Percentiles rank a stretch among this genome's conserved stretches.
These are phyloP conservation scores for Periophthalmus modestus DNA, from an alignment of 2,113 vertebrate genomes.

Conservation along the genomic window DNA sequence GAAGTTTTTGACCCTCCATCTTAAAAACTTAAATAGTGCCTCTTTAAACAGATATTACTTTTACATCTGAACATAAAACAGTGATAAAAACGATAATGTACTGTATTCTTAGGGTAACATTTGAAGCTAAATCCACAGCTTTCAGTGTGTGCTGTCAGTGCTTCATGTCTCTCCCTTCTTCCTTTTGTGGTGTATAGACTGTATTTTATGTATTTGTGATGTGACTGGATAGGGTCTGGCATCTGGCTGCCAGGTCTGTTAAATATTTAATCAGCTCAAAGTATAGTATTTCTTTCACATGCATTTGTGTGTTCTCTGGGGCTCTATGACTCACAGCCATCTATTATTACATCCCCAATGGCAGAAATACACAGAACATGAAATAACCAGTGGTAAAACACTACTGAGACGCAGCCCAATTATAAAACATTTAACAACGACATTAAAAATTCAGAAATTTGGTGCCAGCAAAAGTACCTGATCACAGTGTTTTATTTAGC, in stretches of 20 bases:
- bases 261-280: constrained; percentile 51
- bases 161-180: neutral
- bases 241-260: constrained; percentile 30
- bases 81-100: neutral
- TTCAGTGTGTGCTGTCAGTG: neutral
- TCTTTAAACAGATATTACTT: no score
- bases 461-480: neutral
- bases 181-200: neutral
- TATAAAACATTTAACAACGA: neutral
- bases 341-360: constrained; percentile 7
- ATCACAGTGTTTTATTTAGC: neutral
- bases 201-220: neutral
- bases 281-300: constrained; percentile 31
- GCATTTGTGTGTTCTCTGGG: neutral
- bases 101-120: neutral
- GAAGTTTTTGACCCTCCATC: no score
- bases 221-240: constrained; percentile 16
- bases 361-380: neutral
- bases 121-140: neutral
- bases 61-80: no score
- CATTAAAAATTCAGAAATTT: neutral
- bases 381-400: neutral
- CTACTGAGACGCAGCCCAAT: neutral
- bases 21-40: no score
- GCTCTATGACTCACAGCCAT: constrained; percentile 14